A percentile compares a stretch with the other conserved stretches of the same genome.
These are phyloP conservation scores for Anas flavirostris DNA, from an alignment of 2,797 vertebrate genomes.

Conservation along the genomic window DNA sequence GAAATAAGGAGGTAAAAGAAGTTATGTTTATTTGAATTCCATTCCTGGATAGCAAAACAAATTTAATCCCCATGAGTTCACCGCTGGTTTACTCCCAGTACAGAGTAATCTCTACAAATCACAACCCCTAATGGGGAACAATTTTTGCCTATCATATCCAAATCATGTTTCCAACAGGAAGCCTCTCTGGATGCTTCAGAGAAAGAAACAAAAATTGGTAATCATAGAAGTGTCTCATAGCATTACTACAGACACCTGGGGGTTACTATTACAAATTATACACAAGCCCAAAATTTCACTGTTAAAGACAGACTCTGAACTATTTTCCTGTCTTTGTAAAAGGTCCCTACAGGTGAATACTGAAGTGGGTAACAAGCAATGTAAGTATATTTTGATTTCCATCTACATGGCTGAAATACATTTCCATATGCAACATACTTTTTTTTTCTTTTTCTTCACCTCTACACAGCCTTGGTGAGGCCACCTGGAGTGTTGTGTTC, in stretches of 20 bases:
- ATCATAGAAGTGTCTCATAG: background rate
- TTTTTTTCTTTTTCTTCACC: background rate
- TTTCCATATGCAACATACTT: background rate
- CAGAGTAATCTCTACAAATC: background rate
- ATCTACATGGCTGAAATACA: background rate
- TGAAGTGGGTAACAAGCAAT: background rate
- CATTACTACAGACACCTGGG: background rate
- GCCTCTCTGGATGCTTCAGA: background rate
- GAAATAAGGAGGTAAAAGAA: background rate
- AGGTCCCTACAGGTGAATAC: background rate
- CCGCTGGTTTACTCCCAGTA: background rate
- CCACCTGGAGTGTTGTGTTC: no score
- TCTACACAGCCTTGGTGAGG: no score
- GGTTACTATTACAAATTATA: background rate
- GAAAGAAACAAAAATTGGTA: background rate
- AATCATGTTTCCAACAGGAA: background rate
- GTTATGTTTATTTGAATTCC: constrained; percentile 3
- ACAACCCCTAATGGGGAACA: background rate
- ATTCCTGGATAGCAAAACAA: background rate
- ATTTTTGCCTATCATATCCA: background rate
- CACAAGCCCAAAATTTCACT: background rate
- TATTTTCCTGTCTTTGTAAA: background rate
- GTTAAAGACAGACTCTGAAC: background rate
- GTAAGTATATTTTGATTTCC: background rate
- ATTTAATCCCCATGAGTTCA: background rate